Percentiles rank a stretch among this genome's conserved stretches.
Conservation (phyloP, 2,113 vertebrate species). For the Microtus montanus region DNA sequence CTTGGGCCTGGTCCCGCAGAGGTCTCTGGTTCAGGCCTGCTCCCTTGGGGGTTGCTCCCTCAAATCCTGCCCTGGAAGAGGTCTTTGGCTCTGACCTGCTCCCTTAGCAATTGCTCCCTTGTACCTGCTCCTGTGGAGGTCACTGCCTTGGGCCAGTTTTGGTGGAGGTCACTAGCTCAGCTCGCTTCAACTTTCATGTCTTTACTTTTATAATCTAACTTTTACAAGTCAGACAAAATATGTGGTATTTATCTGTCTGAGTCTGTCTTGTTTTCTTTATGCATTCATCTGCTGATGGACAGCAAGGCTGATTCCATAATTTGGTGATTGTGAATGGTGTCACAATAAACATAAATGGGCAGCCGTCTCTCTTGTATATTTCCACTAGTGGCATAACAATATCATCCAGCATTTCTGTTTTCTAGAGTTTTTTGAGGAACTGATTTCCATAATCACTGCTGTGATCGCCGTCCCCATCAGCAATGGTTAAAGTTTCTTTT, state of each 20-base stretch:
- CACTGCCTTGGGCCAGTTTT: no score
- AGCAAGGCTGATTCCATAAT: background rate
- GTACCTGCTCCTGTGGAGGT: no score
- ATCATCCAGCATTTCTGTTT: background rate
- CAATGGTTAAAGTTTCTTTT: background rate
- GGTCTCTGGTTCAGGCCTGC: no score
- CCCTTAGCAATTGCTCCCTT: no score
- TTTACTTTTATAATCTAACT: background rate
- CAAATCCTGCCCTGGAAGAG: no score
- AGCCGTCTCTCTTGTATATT: background rate
- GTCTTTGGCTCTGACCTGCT: no score
- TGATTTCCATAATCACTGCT: background rate
- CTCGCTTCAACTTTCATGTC: background rate
- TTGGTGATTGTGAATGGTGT: background rate
- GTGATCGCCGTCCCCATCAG: background rate
- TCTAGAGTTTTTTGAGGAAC: background rate
- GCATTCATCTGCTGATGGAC: background rate
- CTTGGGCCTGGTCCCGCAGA: no score
- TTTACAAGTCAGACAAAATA: background rate
- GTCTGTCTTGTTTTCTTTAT: background rate
- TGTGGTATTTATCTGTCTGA: background rate
- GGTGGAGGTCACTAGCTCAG: no score
- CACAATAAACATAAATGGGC: background rate
- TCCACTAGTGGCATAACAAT: background rate
- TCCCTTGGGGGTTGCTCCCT: no score